A percentile compares a stretch with the other conserved stretches of the same genome.
These are phyloP conservation scores for Drosophila hawaiiensis DNA, from an alignment of 2,888 invertebrate species.

Conservation along the genomic window DNA sequence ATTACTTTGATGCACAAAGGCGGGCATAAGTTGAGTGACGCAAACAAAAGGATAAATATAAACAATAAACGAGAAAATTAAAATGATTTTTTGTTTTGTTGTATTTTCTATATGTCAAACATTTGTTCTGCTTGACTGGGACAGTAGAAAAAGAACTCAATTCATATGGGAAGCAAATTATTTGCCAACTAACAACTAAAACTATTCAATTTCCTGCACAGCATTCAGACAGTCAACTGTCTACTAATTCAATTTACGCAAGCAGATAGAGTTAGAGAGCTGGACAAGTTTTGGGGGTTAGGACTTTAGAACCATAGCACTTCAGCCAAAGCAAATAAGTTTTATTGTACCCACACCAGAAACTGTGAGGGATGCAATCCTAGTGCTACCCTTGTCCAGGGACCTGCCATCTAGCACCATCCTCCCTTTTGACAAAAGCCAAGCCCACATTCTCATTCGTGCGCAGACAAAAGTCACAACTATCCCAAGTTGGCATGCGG, in stretches of 20 bases:
- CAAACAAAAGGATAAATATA: slow-evolving; percentile 71
- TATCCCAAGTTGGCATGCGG: slow-evolving; percentile 77
- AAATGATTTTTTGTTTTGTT: slow-evolving; percentile 43
- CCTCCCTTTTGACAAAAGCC: slow-evolving; percentile 44
- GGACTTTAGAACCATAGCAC: slow-evolving; percentile 1
- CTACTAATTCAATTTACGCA: slow-evolving; percentile 67
- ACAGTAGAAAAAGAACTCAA: slow-evolving; percentile 12
- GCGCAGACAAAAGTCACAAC: slow-evolving; percentile 76
- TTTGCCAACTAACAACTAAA: slow-evolving; percentile 71
- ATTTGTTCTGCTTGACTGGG: slow-evolving; percentile 21
- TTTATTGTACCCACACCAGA: slow-evolving; percentile 59
- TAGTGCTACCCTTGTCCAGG: slow-evolving; percentile 39
- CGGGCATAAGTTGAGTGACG: slow-evolving; percentile 63
- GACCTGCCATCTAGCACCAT: slow-evolving; percentile 16
- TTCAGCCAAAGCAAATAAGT: slow-evolving; percentile 53
- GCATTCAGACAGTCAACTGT: slow-evolving; percentile 24
- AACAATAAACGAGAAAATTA: slow-evolving; percentile 63
- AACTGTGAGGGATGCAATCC: slow-evolving; percentile 23
- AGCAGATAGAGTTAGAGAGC: slow-evolving; percentile 23
- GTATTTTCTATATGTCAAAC: slow-evolving; percentile 3
- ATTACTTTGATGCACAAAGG: slow-evolving; percentile 81
- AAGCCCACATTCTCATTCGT: slow-evolving; percentile 64
- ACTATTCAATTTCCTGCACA: slow-evolving; percentile 74
- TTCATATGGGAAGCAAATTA: slow-evolving; percentile 47
- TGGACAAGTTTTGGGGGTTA: slow-evolving; percentile 11